Percentiles rank a stretch among this genome's conserved stretches.
These are phyloP conservation scores for Umimayanthus chanpuru DNA, from an alignment of 92 coral and sea anemone genomes.

Conservation along the genomic window DNA sequence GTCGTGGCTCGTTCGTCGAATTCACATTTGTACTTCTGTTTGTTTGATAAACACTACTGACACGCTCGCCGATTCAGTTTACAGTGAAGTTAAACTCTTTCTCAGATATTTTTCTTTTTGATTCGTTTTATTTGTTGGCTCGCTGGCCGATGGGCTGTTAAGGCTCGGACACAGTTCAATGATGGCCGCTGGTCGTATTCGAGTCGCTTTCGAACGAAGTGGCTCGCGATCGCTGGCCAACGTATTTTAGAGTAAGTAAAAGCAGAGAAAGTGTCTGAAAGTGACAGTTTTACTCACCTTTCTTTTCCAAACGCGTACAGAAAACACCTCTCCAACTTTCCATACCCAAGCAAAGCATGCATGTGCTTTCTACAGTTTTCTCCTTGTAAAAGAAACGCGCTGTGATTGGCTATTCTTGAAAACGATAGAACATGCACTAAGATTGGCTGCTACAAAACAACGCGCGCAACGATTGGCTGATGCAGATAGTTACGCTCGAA, in stretches of 20 bases:
- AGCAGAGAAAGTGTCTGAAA: constrained; percentile 4
- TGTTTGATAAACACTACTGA: constrained; percentile 5
- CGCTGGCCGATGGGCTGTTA: constrained; percentile 26
- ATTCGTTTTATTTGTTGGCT: constrained; percentile 1
- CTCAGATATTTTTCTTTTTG: background rate
- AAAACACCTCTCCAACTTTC: background rate
- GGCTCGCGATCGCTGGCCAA: constrained; percentile 28
- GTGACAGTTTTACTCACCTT: constrained; percentile 18
- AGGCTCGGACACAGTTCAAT: constrained; percentile 24
- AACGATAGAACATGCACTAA: too few species aligned
- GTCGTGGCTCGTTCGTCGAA: background rate
- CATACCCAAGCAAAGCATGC: background rate
- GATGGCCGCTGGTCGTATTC: constrained; percentile 2
- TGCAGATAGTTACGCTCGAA: background rate
- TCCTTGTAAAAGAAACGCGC: constrained; percentile 21
- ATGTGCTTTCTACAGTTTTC: background rate
- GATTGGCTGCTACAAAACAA: background rate
- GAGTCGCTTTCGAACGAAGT: background rate
- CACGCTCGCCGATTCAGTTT: constrained; percentile 16
- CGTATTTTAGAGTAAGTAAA: constrained; percentile 25
- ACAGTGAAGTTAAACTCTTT: background rate
- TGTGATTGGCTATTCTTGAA: constrained; percentile 9
- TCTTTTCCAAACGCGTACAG: background rate
- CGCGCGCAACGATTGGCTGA: constrained; percentile 9
- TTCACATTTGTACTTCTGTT: background rate